phyloP scores from a whole-genome alignment of 92 coral and sea anemone genomes.

The Phenganax subtilis region DNA sequence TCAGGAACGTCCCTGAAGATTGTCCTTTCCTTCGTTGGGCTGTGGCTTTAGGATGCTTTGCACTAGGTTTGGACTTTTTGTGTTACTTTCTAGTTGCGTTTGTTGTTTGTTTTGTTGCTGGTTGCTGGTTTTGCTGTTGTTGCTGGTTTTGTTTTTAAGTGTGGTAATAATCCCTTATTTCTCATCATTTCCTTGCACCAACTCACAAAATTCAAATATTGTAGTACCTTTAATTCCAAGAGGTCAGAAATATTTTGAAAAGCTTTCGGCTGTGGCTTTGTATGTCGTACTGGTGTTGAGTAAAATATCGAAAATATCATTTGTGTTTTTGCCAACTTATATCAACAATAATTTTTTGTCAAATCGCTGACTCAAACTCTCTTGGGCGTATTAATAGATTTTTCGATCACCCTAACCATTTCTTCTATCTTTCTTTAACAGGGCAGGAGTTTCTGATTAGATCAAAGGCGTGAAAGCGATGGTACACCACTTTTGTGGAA shows the following conservation, averaged over 20 bases:
- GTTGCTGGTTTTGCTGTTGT: conserved; percentile 30
- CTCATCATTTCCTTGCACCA: conserved; percentile 15
- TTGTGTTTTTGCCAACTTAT: conserved; percentile 35
- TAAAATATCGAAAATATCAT: conserved; percentile 21
- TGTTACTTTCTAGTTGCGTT: neutral
- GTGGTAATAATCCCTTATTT: conserved; percentile 35
- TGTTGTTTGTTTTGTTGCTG: conserved; percentile 38
- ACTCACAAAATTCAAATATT: neutral
- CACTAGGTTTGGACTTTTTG: neutral
- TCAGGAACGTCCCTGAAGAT: neutral
- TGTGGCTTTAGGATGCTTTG: neutral
- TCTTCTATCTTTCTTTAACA: conserved; percentile 22
- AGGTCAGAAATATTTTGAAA: conserved; percentile 7
- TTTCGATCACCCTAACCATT: conserved; percentile 33
- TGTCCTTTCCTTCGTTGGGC: neutral
- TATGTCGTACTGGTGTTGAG: conserved; percentile 40
- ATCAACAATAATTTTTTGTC: conserved; percentile 30
- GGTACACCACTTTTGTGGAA: too few species aligned
- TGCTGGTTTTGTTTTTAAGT: conserved; percentile 34
- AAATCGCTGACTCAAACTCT: conserved; percentile 37
- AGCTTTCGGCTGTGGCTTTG: conserved; percentile 16
- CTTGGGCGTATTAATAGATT: conserved; percentile 19
- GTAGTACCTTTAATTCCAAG: neutral
- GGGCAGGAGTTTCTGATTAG: conserved; percentile 23
- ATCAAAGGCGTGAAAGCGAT: neutral